phyloP scores from a whole-genome alignment of 2,113 vertebrate species.

The Sialia sialis region DNA sequence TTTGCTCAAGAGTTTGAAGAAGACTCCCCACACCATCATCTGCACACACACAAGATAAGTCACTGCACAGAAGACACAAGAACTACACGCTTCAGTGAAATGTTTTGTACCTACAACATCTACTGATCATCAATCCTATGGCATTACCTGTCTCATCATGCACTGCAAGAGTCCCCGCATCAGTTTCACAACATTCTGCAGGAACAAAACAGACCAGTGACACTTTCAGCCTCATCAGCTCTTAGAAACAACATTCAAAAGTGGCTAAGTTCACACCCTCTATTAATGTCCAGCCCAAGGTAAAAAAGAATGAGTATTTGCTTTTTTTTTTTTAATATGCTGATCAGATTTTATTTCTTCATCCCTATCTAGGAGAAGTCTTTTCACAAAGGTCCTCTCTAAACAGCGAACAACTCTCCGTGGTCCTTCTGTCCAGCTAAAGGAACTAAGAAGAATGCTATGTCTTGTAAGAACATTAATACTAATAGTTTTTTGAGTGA shows the following conservation, averaged over 20 bases:
- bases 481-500: neutral
- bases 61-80: neutral
- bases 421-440: neutral
- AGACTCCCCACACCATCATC: neutral
- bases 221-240: neutral
- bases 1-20: neutral
- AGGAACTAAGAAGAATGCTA: neutral
- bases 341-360: neutral
- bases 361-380: neutral
- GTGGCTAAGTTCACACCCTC: neutral
- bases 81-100: neutral
- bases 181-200: constrained; percentile 95
- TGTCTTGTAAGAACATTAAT: neutral
- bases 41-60: rapidly evolving
- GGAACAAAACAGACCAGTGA: constrained; percentile 38
- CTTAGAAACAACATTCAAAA: neutral
- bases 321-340: neutral
- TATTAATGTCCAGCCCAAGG: neutral
- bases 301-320: rapidly evolving
- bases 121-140: neutral
- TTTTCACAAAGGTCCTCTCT: neutral
- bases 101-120: neutral
- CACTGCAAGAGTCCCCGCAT: constrained; percentile 97
- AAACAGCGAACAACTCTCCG: neutral
- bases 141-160: constrained; percentile 98